Percentiles rank a stretch among this genome's conserved stretches.
These are phyloP conservation scores for Thunnus maccoyii DNA, from an alignment of 2,113 vertebrate species.

Conservation along the genomic window DNA sequence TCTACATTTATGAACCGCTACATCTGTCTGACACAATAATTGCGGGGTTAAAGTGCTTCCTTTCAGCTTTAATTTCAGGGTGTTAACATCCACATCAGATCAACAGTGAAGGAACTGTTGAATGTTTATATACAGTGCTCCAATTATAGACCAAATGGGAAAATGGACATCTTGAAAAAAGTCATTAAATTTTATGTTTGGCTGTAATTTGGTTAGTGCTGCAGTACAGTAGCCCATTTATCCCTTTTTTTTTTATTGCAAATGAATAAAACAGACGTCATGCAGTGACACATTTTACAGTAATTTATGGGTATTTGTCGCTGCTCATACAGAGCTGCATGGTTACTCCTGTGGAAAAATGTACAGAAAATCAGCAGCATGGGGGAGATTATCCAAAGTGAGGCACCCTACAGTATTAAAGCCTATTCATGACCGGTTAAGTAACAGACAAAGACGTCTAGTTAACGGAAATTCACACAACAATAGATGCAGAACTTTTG, in stretches of 20 bases:
- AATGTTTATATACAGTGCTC: not conserved
- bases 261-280: not conserved
- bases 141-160: not conserved
- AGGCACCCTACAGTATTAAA: conserved; percentile 28
- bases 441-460: conserved; percentile 10
- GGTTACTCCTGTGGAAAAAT: not conserved
- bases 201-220: not conserved
- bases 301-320: not conserved
- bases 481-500: not conserved
- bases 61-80: not conserved
- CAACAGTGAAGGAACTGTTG: not conserved
- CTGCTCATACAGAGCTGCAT: not conserved
- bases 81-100: conserved; percentile 6
- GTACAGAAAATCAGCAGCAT: conserved; percentile 3
- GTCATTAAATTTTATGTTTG: no score
- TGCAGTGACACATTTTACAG: not conserved
- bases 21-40: no score
- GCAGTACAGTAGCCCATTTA: no score
- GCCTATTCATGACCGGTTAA: conserved; percentile 13
- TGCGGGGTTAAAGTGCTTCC: no score
- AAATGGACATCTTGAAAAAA: no score
- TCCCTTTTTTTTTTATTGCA: no score
- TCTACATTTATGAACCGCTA: no score
- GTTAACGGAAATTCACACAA: not conserved
- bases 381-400: conserved; percentile 10